Conservation (phyloP, 2,888 invertebrate genomes). For the Drosophila putrida region DNA sequence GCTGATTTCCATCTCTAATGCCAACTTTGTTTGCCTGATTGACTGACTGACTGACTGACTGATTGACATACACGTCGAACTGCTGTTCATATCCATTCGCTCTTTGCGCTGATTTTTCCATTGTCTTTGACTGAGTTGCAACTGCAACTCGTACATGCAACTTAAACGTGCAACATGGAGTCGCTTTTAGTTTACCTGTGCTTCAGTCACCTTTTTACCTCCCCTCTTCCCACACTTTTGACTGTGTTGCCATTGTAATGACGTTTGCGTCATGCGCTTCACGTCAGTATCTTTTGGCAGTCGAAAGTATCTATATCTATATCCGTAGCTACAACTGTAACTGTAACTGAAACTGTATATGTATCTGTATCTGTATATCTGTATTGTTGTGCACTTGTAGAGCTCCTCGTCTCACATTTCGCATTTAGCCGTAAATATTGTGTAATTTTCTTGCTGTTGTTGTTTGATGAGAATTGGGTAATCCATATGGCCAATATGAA, state of each 20-base stretch:
- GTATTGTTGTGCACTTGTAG: slow-evolving; percentile 56
- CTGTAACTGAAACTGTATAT: slow-evolving; percentile 18
- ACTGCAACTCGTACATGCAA: slow-evolving; percentile 38
- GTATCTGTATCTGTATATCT: slow-evolving; percentile 27
- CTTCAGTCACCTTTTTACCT: slow-evolving; percentile 6
- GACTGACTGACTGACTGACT: slow-evolving; percentile 22
- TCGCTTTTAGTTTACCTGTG: slow-evolving; percentile 28
- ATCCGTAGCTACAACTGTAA: slow-evolving; percentile 20
- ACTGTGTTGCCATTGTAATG: slow-evolving; percentile 49
- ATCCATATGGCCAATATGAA: slow-evolving; percentile 61
- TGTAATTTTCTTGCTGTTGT: slow-evolving; percentile 55
- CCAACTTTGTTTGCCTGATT: slow-evolving; percentile 2
- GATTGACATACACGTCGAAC: slow-evolving; percentile 37
- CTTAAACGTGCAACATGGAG: slow-evolving; percentile 36
- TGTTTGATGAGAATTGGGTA: slow-evolving; percentile 54
- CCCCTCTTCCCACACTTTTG: neutral
- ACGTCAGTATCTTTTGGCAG: slow-evolving; percentile 59
- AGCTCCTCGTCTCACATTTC: slow-evolving; percentile 53
- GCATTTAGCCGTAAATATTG: slow-evolving; percentile 61
- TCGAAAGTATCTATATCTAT: slow-evolving; percentile 50
- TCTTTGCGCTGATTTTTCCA: slow-evolving; percentile 54
- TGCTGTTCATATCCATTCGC: slow-evolving; percentile 51
- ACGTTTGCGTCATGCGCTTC: slow-evolving; percentile 67
- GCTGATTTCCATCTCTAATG: slow-evolving; percentile 31
- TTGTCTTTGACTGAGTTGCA: slow-evolving; percentile 53